Percentiles rank a stretch among this genome's conserved stretches.
phyloP scores from a whole-genome alignment of 2,888 invertebrate genomes.

The Tetramorium bicarinatum region DNA sequence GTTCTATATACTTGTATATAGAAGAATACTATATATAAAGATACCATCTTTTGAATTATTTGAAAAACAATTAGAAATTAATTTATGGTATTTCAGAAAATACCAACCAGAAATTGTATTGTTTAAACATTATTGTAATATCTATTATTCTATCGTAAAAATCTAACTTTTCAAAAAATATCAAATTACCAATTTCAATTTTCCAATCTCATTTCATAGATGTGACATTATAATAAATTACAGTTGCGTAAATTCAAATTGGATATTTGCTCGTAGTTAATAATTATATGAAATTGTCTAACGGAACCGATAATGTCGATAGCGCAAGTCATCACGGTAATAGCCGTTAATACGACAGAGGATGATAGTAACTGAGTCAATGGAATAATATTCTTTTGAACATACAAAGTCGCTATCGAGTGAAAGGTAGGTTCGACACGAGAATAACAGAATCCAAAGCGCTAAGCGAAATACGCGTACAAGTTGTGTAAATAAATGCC shows the following conservation, averaged over 20 bases:
- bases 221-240: slow-evolving; percentile 7
- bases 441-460: slow-evolving; percentile 34
- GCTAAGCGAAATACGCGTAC: slow-evolving; percentile 1
- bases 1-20: no score
- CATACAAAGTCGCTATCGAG: slow-evolving; percentile 19
- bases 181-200: slow-evolving; percentile 10
- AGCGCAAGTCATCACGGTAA: slow-evolving; percentile 41
- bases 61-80: neutral
- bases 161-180: neutral
- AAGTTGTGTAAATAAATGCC: slow-evolving; percentile 35
- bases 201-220: neutral
- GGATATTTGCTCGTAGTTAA: neutral
- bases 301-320: slow-evolving; percentile 41
- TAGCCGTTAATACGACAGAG: slow-evolving; percentile 19
- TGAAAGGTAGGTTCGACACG: slow-evolving; percentile 18
- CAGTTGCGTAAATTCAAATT: slow-evolving; percentile 23
- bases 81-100: neutral
- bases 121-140: neutral
- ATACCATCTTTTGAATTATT: neutral
- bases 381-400: slow-evolving; percentile 33
- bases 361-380: slow-evolving; percentile 34
- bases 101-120: neutral
- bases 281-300: slow-evolving; percentile 41
- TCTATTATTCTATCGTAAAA: neutral
- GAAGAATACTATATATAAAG: no score